Evolutionary conservation across 2,888 invertebrate species (phyloP).

Genomic region (Eilema caniola): DNA sequence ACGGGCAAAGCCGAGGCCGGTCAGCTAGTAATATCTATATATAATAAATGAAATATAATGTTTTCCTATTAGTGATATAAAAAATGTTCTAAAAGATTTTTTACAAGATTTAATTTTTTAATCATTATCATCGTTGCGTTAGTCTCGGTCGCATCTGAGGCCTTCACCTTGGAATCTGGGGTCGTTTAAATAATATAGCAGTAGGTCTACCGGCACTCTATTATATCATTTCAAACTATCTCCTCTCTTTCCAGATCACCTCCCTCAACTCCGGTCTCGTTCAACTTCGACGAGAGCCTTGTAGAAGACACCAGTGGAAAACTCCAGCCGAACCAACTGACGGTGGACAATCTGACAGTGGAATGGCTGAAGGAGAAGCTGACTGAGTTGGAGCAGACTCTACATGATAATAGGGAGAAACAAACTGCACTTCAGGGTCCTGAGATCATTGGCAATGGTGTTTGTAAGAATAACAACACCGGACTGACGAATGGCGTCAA

Average conservation of each 20-base stretch:
- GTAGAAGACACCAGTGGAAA: slow-evolving; percentile 96
- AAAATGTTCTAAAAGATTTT: too few relatives aligned
- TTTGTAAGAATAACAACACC: slow-evolving; percentile 81
- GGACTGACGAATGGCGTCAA: slow-evolving; percentile 85
- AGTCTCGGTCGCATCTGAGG: too few relatives aligned
- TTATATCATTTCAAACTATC: neutral
- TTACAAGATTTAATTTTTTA: too few relatives aligned
- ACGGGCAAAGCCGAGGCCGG: too few relatives aligned
- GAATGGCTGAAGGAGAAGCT: slow-evolving; percentile 95
- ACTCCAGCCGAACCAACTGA: slow-evolving; percentile 94
- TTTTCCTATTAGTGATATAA: too few relatives aligned
- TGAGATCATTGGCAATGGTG: slow-evolving; percentile 83
- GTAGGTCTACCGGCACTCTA: too few relatives aligned
- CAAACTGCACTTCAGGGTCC: slow-evolving; percentile 87
- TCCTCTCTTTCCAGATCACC: slow-evolving; percentile 88
- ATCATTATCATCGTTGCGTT: too few relatives aligned
- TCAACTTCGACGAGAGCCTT: slow-evolving; percentile 95
- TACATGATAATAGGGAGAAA: slow-evolving; percentile 93
- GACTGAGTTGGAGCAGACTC: slow-evolving; percentile 91
- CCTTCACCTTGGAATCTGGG: too few relatives aligned
- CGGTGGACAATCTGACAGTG: slow-evolving; percentile 96
- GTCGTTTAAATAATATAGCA: too few relatives aligned
- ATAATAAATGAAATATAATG: too few relatives aligned
- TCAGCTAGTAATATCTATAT: too few relatives aligned
- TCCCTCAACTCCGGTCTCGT: slow-evolving; percentile 91